Base-by-base conservation (phyloP, 2,888 invertebrate species). In the Pristionchus mayeri region DNA sequence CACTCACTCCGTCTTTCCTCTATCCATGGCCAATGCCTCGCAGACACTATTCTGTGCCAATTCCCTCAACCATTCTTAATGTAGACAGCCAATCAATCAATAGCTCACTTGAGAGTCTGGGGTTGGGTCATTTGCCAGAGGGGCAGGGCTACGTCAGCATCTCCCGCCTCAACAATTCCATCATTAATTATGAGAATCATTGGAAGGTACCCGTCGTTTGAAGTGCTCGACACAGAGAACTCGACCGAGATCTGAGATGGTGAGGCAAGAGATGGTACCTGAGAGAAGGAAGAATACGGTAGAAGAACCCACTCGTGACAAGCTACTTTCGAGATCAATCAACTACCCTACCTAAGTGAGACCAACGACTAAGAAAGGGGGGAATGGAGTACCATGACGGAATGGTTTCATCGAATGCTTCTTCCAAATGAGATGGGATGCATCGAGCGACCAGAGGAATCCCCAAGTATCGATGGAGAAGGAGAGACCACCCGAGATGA, bases 381-480 rank as follows among this genome's bases (percentile, higher is more conserved):
- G n/a, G n/a, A n/a, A n/a, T n/a, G n/a, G n/a, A n/a, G n/a, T n/a
- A 67, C 67, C 67, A 37, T 18, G 24, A 1, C 9, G 34, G 37
- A 67, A 67, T 67, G 21, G 18, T 24, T n/a, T 9, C 67, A 37
- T 67, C 37, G 37, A 67, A 7, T 71, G 3, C 13, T 37, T 63
- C 21, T 18, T 71, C 71, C 71, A 71, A 3, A 4, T 0, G 24
- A 71, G 40, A 1, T n/a, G 2, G 24, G 21, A 24, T 2, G 40
- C 71, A 40, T 40, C 24, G 40, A 71, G 71, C 4, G 71, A 44
- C 71, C 71, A 71, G 40, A 67, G 67, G 6, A 40, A 40, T 71
- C 40, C 71, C n/a, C n/a, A n/a, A 4, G n/a, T 30, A 71, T 71
- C 63, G 27, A 63, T 18, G 34, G 9, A 30, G 34, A 34, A n/a